Percentiles rank a stretch among this genome's conserved stretches.
Evolutionary conservation across 92 coral and sea anemone species (phyloP).

Genomic region (Parazoanthus darwini): DNA sequence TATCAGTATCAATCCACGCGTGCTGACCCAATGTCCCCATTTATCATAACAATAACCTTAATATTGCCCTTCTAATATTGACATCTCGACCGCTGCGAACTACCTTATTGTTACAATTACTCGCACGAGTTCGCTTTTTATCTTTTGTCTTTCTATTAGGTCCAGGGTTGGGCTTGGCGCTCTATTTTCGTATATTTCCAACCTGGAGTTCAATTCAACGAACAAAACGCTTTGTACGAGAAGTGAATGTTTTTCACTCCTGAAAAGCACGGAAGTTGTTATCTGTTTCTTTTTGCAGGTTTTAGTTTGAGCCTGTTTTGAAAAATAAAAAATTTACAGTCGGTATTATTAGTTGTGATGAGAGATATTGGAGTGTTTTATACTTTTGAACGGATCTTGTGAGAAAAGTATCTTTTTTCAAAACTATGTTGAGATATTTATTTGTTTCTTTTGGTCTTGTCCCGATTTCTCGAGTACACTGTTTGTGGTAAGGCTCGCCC

Average conservation of each 20-base stretch:
- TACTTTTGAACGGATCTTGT: not conserved
- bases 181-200: not conserved
- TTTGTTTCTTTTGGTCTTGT: not conserved
- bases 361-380: not conserved
- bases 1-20: slow-evolving; percentile 78
- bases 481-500: not conserved
- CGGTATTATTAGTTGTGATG: not conserved
- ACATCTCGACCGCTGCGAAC: slow-evolving; percentile 39
- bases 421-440: not conserved
- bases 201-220: not conserved
- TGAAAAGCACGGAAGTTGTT: not conserved
- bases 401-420: not conserved
- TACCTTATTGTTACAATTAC: slow-evolving; percentile 30
- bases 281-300: not conserved
- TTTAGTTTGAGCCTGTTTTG: not conserved
- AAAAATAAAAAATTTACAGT: not conserved
- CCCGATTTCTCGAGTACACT: not conserved
- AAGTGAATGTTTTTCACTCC: not conserved
- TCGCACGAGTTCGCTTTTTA: slow-evolving; percentile 32
- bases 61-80: slow-evolving; percentile 47
- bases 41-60: slow-evolving; percentile 75
- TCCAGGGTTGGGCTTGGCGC: slow-evolving; percentile 31
- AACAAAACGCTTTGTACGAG: not conserved
- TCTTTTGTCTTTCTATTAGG: slow-evolving; percentile 27
- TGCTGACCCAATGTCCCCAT: slow-evolving; percentile 48